These are phyloP conservation scores for Chaetoderma sp. DNA, from an alignment of 2,888 invertebrate species.

Conservation along the genomic window DNA sequence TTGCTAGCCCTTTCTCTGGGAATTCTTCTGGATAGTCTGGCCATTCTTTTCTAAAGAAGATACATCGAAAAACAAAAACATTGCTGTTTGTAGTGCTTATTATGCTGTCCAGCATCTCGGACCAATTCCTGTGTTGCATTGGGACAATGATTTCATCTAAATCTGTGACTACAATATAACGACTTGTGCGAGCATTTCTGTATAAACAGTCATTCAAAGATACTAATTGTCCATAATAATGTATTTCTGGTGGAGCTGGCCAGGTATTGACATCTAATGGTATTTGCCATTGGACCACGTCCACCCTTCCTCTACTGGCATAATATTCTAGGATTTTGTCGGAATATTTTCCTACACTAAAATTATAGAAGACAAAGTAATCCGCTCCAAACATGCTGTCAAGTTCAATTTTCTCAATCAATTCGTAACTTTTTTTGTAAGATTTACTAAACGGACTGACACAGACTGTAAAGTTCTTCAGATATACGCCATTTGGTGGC, in stretches of 20 bases:
- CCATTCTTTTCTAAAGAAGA: constrained; percentile 56
- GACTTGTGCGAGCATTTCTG: constrained; percentile 44
- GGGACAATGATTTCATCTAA: constrained; percentile 67
- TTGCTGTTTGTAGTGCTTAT: constrained; percentile 5
- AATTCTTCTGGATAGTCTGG: constrained; percentile 28
- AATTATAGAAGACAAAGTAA: constrained; percentile 59
- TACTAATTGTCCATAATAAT: constrained; percentile 64
- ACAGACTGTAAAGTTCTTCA: constrained; percentile 48
- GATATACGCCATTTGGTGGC: too few relatives aligned
- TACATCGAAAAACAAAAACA: constrained; percentile 39
- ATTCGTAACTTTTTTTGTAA: constrained; percentile 49
- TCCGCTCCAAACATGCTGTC: constrained; percentile 64
- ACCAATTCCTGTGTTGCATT: constrained; percentile 42
- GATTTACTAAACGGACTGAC: constrained; percentile 49
- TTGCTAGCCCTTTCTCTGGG: constrained; percentile 28
- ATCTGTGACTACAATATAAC: constrained; percentile 61
- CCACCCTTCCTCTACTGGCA: constrained; percentile 40
- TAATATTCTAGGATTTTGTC: constrained; percentile 49
- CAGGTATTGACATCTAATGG: constrained; percentile 48
- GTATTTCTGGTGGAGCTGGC: constrained; percentile 60
- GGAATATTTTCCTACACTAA: constrained; percentile 49
- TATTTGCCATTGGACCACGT: constrained; percentile 58
- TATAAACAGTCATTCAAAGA: constrained; percentile 66
- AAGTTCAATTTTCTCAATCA: constrained; percentile 66
- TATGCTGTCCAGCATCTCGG: constrained; percentile 32